Evolutionary conservation across 2,797 vertebrate genomes (phyloP).

Genomic region (Lutjanus argentimaculatus): DNA sequence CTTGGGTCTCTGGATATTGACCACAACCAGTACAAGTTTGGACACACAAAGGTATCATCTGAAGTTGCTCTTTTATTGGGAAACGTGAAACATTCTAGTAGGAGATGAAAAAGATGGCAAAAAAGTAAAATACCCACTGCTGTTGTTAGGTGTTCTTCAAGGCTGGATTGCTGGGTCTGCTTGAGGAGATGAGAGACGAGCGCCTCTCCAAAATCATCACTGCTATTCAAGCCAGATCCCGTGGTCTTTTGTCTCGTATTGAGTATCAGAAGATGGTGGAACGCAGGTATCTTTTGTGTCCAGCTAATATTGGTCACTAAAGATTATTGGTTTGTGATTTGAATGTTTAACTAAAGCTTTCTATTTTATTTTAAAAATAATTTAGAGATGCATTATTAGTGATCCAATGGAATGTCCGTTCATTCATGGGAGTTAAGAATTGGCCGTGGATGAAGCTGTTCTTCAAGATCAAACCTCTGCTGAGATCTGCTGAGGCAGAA

Average conservation of each 20-base stretch:
- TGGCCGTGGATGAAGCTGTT: constrained; percentile 96
- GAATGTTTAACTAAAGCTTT: background rate
- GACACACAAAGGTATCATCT: constrained; percentile 87
- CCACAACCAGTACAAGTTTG: constrained; percentile 86
- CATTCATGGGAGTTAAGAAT: constrained; percentile 95
- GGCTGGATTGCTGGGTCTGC: constrained; percentile 89
- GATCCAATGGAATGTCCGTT: constrained; percentile 92
- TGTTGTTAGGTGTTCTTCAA: constrained; percentile 91
- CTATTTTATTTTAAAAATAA: background rate
- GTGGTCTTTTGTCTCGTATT: constrained; percentile 88
- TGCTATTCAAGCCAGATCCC: constrained; percentile 88
- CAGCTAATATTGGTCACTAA: background rate
- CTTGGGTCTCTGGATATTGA: constrained; percentile 84
- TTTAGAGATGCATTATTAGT: constrained; percentile 86
- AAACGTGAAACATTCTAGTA: background rate
- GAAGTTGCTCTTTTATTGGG: background rate
- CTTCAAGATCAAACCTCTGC: constrained; percentile 94
- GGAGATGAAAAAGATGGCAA: background rate
- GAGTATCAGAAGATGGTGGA: constrained; percentile 91
- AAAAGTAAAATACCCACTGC: background rate
- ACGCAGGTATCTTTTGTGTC: constrained; percentile 83
- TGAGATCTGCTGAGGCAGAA: constrained; percentile 92
- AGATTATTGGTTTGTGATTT: background rate
- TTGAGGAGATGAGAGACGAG: constrained; percentile 94
- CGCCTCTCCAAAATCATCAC: constrained; percentile 91